A percentile compares a stretch with the other conserved stretches of the same genome.
Conservation (phyloP, 2,888 invertebrate genomes). For the Marronus borbonicus region DNA sequence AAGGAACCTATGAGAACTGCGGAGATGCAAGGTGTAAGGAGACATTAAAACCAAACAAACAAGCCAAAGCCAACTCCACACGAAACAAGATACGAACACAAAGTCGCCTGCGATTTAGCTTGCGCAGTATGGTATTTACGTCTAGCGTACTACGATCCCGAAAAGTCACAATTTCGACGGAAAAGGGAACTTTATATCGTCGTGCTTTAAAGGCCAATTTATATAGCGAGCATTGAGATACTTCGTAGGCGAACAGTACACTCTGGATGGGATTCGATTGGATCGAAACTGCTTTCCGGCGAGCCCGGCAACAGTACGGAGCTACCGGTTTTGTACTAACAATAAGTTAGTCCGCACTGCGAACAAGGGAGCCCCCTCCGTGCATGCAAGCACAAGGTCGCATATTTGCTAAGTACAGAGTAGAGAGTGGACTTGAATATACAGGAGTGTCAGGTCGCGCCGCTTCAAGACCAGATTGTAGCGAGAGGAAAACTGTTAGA, state of each 20-base stretch:
- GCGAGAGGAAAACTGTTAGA: too few relatives aligned
- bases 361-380: conserved; percentile 7
- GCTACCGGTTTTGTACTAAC: conserved; percentile 55
- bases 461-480: too few relatives aligned
- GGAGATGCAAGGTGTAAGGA: background rate
- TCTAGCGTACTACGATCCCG: background rate
- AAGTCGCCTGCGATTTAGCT: background rate
- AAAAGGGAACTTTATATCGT: too few relatives aligned
- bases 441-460: too few relatives aligned
- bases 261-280: background rate
- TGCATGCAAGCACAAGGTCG: conserved; percentile 60
- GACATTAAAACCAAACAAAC: conserved; percentile 14
- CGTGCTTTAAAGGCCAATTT: too few relatives aligned
- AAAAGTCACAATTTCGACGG: background rate
- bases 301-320: conserved; percentile 68
- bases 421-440: conserved; percentile 22
- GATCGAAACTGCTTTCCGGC: conserved; percentile 66
- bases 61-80: background rate
- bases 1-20: background rate
- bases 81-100: conserved; percentile 21
- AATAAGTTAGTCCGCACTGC: conserved; percentile 52
- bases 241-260: too few relatives aligned
- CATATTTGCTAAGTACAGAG: conserved; percentile 65
- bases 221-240: too few relatives aligned
- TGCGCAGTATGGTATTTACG: background rate